Conservation (phyloP, 2,888 invertebrate species). For the Acanthosoma haemorrhoidale region DNA sequence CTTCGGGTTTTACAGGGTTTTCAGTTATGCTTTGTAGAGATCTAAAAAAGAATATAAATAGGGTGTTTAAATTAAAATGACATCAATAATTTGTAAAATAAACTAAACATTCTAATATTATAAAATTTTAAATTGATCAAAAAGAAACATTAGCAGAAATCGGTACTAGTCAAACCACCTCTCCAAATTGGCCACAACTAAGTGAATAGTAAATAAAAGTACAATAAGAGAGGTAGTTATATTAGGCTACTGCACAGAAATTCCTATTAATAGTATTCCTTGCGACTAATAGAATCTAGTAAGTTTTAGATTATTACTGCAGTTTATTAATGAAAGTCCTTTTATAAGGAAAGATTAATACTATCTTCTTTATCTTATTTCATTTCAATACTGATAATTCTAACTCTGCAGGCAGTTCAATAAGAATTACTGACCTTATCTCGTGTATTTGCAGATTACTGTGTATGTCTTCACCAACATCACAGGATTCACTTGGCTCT, state of each 20-base stretch:
- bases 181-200: no score
- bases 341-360: no score
- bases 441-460: slow-evolving; percentile 33
- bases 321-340: neutral
- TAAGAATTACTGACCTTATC: slow-evolving; percentile 29
- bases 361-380: neutral
- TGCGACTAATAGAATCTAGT: neutral
- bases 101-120: no score
- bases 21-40: slow-evolving; percentile 23
- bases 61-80: neutral
- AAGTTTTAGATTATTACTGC: neutral
- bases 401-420: neutral
- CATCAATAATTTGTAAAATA: no score
- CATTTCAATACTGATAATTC: neutral
- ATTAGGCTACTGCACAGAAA: neutral
- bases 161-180: no score
- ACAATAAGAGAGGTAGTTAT: neutral
- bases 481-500: slow-evolving; percentile 30
- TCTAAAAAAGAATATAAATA: slow-evolving; percentile 3
- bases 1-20: neutral
- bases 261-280: neutral
- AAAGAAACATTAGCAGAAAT: no score
- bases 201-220: no score
- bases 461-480: slow-evolving; percentile 28
- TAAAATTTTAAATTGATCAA: no score